These are phyloP conservation scores for Xyliphius kryptos DNA, from an alignment of 2,113 vertebrate genomes.

Conservation along the genomic window DNA sequence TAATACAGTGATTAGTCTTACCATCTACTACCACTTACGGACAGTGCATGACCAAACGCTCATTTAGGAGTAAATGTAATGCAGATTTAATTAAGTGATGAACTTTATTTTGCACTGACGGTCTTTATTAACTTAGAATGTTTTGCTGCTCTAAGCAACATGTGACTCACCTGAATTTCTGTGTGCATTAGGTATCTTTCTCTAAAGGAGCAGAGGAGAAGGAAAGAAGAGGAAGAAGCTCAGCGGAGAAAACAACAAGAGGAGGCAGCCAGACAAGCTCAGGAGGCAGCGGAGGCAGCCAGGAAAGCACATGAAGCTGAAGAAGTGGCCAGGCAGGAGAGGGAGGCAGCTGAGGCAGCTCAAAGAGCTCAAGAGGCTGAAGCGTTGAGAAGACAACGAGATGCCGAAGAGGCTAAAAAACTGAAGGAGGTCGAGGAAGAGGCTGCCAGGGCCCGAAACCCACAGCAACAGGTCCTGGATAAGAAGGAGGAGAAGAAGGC, in stretches of 20 bases:
- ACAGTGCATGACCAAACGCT: too few species aligned
- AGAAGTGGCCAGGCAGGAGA: constrained; percentile 45
- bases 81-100: too few species aligned
- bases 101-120: too few species aligned
- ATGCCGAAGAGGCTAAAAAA: constrained; percentile 19
- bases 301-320: constrained; percentile 35
- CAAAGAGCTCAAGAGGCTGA: constrained; percentile 30
- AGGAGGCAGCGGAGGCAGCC: constrained; percentile 27
- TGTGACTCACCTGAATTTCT: neutral
- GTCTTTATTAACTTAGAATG: too few species aligned
- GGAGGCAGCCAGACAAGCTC: constrained; percentile 38
- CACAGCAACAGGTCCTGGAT: constrained; percentile 40
- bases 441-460: constrained; percentile 3
- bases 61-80: too few species aligned
- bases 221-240: constrained; percentile 41
- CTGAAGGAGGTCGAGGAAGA: constrained; percentile 31
- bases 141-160: neutral
- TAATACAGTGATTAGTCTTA: too few species aligned
- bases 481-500: constrained; percentile 47
- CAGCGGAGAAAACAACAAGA: constrained; percentile 35
- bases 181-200: constrained; percentile 51
- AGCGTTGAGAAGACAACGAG: neutral
- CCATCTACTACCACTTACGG: too few species aligned
- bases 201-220: constrained; percentile 57
- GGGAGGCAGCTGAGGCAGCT: constrained; percentile 38